phyloP scores from a whole-genome alignment of 2,888 invertebrate species.

The Cataglyphis cursor region DNA sequence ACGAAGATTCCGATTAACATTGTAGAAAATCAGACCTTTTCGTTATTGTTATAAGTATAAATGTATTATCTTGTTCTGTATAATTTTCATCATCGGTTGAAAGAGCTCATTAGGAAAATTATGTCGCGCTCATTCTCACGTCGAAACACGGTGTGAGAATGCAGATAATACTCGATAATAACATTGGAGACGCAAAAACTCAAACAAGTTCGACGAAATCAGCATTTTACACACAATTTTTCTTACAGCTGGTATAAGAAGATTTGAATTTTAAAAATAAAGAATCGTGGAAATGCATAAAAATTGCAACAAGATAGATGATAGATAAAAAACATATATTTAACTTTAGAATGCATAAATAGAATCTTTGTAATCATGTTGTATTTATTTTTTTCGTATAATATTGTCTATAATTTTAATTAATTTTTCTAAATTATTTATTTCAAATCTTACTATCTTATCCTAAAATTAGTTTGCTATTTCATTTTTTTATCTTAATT shows the following conservation, averaged over 20 bases:
- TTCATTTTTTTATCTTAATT: not conserved
- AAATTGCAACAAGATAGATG: not conserved
- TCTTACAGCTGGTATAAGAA: not conserved
- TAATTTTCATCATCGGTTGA: constrained; percentile 19
- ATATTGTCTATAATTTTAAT: constrained; percentile 1
- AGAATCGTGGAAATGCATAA: not conserved
- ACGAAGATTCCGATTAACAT: constrained; percentile 5
- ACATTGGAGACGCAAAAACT: not conserved
- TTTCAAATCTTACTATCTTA: not conserved
- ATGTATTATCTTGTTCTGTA: not conserved
- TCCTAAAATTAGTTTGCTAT: not conserved
- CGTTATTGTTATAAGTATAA: constrained; percentile 12
- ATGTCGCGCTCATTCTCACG: constrained; percentile 36
- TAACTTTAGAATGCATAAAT: not conserved
- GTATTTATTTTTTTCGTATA: not conserved
- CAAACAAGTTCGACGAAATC: not conserved
- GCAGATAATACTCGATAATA: not conserved
- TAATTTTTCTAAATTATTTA: not conserved
- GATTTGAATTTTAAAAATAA: not conserved
- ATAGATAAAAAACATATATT: not conserved
- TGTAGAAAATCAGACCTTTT: constrained; percentile 5
- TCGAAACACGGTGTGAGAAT: not conserved
- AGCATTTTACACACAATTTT: not conserved
- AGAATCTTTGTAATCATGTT: not conserved
- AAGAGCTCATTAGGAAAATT: constrained; percentile 36